Percentiles rank a stretch among this genome's conserved stretches.
These are phyloP conservation scores for Lycopodina hypogea DNA, from an alignment of 37 sponge, comb jelly and placozoan species.

Conservation along the genomic window DNA sequence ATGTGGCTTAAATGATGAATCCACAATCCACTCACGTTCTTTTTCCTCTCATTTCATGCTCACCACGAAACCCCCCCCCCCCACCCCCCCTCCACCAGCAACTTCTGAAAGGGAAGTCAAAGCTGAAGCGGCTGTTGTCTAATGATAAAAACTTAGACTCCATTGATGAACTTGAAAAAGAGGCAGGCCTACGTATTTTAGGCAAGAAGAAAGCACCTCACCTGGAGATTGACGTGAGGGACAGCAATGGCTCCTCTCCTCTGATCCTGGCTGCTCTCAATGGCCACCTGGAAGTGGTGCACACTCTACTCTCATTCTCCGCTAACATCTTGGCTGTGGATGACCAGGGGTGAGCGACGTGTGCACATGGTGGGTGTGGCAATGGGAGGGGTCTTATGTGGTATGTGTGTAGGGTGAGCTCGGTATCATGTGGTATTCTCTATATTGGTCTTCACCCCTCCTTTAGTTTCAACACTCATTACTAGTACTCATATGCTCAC, in stretches of 20 bases:
- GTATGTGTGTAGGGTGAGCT: no score
- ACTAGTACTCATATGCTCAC: no score
- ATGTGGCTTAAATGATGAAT: no score
- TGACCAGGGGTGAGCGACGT: slow-evolving; percentile 51
- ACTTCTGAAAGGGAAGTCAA: slow-evolving; percentile 27
- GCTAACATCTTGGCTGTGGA: slow-evolving; percentile 53
- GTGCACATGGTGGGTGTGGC: background rate
- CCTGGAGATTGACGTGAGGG: slow-evolving; percentile 62
- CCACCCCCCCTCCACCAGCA: slow-evolving; percentile 20
- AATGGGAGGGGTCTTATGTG: background rate
- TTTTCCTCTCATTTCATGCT: background rate
- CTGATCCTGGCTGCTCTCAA: slow-evolving; percentile 79
- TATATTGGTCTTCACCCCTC: no score
- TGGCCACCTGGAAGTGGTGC: slow-evolving; percentile 74
- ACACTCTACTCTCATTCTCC: slow-evolving; percentile 57
- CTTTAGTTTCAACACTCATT: no score
- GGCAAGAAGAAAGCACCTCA: background rate
- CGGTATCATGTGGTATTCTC: no score
- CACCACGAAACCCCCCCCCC: background rate
- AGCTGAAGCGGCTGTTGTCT: slow-evolving; percentile 41
- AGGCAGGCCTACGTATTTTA: slow-evolving; percentile 1
- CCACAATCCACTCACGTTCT: no score
- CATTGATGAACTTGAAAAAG: background rate
- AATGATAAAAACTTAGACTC: slow-evolving; percentile 20
- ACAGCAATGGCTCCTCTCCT: slow-evolving; percentile 68